phyloP scores from a whole-genome alignment of 2,797 vertebrate species.

The Neosalanx taihuensis region DNA sequence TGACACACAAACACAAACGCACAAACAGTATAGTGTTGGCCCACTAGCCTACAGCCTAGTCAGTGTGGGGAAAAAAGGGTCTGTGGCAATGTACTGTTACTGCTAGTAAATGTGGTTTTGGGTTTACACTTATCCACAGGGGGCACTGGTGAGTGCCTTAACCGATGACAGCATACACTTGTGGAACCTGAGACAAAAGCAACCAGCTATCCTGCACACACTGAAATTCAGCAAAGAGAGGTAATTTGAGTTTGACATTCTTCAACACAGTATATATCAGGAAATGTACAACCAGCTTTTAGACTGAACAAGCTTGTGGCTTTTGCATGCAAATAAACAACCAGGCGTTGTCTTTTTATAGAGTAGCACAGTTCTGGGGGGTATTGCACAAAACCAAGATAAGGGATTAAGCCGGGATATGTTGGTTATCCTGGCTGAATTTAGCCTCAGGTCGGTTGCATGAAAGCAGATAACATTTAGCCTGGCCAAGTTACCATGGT shows the following conservation, averaged over 20 bases:
- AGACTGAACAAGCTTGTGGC: too few relatives aligned
- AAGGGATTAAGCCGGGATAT: too few relatives aligned
- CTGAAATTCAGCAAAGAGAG: conserved; percentile 97
- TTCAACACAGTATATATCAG: neutral
- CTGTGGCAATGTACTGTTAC: neutral
- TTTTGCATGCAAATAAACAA: too few relatives aligned
- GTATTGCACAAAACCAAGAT: too few relatives aligned
- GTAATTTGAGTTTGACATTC: conserved; percentile 56
- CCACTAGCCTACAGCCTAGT: neutral
- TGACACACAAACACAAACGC: neutral
- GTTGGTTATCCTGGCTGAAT: too few relatives aligned
- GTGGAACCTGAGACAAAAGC: conserved; percentile 98
- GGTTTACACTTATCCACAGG: conserved; percentile 64
- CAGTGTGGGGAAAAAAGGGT: neutral
- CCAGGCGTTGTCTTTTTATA: too few relatives aligned
- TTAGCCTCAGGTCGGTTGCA: too few relatives aligned
- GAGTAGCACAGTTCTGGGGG: too few relatives aligned
- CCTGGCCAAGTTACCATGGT: too few relatives aligned
- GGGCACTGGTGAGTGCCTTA: conserved; percentile 99
- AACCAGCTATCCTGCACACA: conserved; percentile 95
- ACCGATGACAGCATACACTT: conserved; percentile 96
- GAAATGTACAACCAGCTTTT: neutral
- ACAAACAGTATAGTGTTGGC: neutral
- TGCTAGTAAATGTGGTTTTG: neutral
- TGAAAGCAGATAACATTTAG: too few relatives aligned